Conservation (phyloP, 1,140 invertebrate species). For the Melipona quadrifasciata region DNA sequence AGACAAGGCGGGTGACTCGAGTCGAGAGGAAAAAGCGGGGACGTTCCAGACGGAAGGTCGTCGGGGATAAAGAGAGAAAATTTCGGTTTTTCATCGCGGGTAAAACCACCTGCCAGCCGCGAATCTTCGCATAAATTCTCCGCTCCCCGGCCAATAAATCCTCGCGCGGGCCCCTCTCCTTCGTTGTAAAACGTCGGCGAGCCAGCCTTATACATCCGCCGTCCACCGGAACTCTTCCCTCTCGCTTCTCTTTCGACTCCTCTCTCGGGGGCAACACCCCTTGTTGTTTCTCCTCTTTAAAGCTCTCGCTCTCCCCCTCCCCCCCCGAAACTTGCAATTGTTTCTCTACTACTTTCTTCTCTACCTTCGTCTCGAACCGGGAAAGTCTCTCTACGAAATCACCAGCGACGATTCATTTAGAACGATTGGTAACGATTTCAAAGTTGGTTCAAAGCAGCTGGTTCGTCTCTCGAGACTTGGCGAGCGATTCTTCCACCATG, state of each 20-base stretch:
- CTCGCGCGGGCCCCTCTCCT: constrained; percentile 48
- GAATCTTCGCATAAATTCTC: constrained; percentile 78
- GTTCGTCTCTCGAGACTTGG: too few species aligned
- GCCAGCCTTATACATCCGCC: constrained; percentile 52
- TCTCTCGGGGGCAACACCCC: neutral
- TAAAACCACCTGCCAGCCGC: constrained; percentile 72
- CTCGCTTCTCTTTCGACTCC: neutral
- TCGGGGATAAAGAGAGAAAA: constrained; percentile 25
- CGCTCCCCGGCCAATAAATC: constrained; percentile 75
- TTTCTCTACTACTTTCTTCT: neutral
- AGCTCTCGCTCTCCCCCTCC: neutral
- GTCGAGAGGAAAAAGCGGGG: too few species aligned
- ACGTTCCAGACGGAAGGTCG: neutral
- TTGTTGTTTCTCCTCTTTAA: neutral
- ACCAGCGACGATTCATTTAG: too few species aligned
- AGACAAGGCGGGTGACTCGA: constrained; percentile 13
- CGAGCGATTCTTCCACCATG: too few species aligned
- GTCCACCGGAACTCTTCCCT: constrained; percentile 44
- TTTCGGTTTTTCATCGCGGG: constrained; percentile 60
- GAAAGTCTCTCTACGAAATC: too few species aligned
- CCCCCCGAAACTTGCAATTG: neutral
- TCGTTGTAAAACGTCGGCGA: constrained; percentile 55
- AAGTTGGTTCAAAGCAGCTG: too few species aligned
- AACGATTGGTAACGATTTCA: too few species aligned
- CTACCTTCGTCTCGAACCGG: neutral